Evolutionary conservation across 1,140 invertebrate species (phyloP), one percentile per base, ranked within the genome.

Genomic region (Octopus sinensis): DNA sequence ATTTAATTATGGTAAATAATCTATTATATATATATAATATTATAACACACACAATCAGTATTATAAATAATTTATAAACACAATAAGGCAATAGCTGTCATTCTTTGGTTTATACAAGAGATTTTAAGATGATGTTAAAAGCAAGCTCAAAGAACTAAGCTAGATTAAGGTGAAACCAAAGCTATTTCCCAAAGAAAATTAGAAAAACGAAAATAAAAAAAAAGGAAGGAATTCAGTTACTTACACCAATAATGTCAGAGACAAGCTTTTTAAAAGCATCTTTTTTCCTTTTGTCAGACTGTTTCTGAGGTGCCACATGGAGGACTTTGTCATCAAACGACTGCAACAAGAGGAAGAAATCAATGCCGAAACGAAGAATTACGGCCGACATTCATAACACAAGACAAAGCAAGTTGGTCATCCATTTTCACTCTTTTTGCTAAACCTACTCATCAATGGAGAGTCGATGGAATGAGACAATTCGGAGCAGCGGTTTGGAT

Each of bases 251-350:
- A 51, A 96, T 94, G 90, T 94, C 94, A 82, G 93, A 93, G 4
- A 96, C 95, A 73, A 97, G 93, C 91, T 96, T 96, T 89, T 95
- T 96, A 89, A 97, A 97, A 13, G 96, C 91, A 88, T 97, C 96
- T 86, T 96, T 96, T 89, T 96, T 96, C 82, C 94, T 94, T 87
- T 96, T 96, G 86, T 97, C 96, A 13, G 95, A 80, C 76, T 87
- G 84, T 78, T 88, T 86, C 78, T 86, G 84, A 43, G 93, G 93
- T 12, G 93, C 93, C 54, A 92, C 91, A 5, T 93, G 92, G 10
- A 94, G 90, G 87, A 96, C 93, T 88, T 95, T 95, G 84, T 96
- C 95, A 89, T 97, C 96, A 82, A 97, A 94, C 81, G 95, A 93
- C 89, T 90, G 83, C 12, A 85, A 86, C 78, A 54, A 52, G 84